Evolutionary conservation across 2,888 invertebrate genomes (phyloP), one percentile per base, ranked within the genome.

Genomic region (Mimas tiliae): DNA sequence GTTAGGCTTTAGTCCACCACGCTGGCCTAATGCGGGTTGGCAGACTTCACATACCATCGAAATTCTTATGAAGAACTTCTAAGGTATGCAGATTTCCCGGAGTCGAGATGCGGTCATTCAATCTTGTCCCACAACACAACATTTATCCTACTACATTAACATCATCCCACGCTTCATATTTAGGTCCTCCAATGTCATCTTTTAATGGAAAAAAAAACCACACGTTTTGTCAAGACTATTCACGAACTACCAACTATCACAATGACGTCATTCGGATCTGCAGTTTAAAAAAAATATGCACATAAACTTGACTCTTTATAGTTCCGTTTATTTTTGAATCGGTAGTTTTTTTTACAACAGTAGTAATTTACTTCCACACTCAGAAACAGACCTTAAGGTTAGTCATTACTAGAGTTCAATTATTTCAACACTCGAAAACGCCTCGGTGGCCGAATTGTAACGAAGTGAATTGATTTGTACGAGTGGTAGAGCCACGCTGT

Each of bases 231-330:
- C n/a, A n/a, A n/a, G n/a, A 33, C 38, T 58, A 38, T 38, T 58
- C 38, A 42, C 50, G 19, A 19, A 11, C 19, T 19, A 42, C 38
- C 19, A 7, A 11, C 19, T 42, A 38, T 19, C 58, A 8, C 42
- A 42, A 16, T 58, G 58, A 4, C 58, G 58, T 58, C 58, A 58
- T 42, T 19, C 58, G 58, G 58, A 42, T 58, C 38, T 55, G 38
- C 19, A 19, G 50, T 19, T 19, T 42, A 11, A 42, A 42, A 11
- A 12, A 38, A 27, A 27, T 27, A 27, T 4, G 27, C 16, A 19
- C 0, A 42, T 12, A 58, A 21, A 58, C 42, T 42, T 58, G 42
- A 42, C 42, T 58, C 11, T 58, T 58, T 38, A 21, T 11, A 11
- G 1, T 58, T 38, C 58, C 6, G 7, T 19, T 19, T 53, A 45